Evolutionary conservation across 2,888 invertebrate genomes (phyloP).

Genomic region (Eupeodes luniger): DNA sequence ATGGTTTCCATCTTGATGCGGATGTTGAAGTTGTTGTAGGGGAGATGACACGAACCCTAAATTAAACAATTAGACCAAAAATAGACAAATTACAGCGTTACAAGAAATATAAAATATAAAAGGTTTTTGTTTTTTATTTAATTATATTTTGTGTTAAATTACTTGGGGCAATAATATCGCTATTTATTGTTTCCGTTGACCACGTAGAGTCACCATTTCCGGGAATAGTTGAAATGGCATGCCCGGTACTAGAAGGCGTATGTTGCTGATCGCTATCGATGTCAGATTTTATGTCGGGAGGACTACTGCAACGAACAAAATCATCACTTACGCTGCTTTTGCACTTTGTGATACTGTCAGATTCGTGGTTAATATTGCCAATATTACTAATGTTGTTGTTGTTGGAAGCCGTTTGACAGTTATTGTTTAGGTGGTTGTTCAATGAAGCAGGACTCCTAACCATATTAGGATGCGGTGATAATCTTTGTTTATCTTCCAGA

Average conservation of each 20-base stretch:
- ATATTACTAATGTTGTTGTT: constrained; percentile 61
- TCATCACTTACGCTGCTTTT: constrained; percentile 58
- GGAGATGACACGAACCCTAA: constrained; percentile 57
- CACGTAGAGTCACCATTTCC: constrained; percentile 64
- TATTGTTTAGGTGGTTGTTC: constrained; percentile 16
- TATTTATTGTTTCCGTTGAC: constrained; percentile 70
- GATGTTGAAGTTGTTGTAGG: constrained; percentile 60
- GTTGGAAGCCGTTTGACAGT: constrained; percentile 49
- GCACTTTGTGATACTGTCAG: constrained; percentile 45
- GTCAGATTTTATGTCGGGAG: constrained; percentile 52
- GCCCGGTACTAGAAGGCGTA: constrained; percentile 61
- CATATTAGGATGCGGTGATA: constrained; percentile 22
- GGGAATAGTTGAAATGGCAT: constrained; percentile 22
- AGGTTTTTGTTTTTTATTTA: neutral
- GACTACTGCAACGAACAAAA: constrained; percentile 45
- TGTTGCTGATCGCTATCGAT: constrained; percentile 60
- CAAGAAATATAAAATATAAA: neutral
- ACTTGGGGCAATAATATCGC: constrained; percentile 65
- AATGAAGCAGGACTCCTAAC: constrained; percentile 23
- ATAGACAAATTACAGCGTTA: neutral
- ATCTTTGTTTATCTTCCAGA: constrained; percentile 51
- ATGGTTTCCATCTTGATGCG: constrained; percentile 25
- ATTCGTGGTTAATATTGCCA: constrained; percentile 53
- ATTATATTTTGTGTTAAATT: constrained; percentile 11
- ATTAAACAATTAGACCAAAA: constrained; percentile 16